Conservation (phyloP, 1,140 invertebrate species). For the Hylaeus anthracinus region DNA sequence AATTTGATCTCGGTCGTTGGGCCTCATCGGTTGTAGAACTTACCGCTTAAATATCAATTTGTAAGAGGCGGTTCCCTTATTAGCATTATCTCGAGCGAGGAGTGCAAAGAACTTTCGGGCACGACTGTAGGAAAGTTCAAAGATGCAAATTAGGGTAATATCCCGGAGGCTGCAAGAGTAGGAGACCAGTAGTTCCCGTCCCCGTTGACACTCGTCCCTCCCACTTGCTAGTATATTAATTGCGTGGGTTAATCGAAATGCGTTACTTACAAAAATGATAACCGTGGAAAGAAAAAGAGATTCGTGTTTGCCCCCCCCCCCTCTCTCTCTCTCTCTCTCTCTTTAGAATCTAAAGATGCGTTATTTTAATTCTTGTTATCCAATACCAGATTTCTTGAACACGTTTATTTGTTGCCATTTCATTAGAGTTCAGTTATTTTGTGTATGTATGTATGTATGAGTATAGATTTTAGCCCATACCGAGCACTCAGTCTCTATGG, state of each 20-base stretch:
- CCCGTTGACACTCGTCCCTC: conserved; percentile 50
- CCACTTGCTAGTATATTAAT: conserved; percentile 27
- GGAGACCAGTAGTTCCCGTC: conserved; percentile 43
- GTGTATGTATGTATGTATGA: too few relatives aligned
- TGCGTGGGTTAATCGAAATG: conserved; percentile 2
- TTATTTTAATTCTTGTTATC: too few relatives aligned
- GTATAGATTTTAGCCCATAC: too few relatives aligned
- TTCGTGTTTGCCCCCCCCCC: too few relatives aligned
- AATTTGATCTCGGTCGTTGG: conserved; percentile 43
- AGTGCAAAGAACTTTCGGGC: conserved; percentile 58
- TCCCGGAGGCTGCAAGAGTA: conserved; percentile 15
- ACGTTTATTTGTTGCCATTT: too few relatives aligned
- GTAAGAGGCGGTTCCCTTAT: conserved; percentile 62
- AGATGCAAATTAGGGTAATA: conserved; percentile 65
- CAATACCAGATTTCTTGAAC: too few relatives aligned
- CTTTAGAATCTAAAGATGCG: too few relatives aligned
- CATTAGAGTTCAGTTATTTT: too few relatives aligned
- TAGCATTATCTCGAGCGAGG: conserved; percentile 58
- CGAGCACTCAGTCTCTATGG: too few relatives aligned
- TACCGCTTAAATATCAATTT: conserved; percentile 67
- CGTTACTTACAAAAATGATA: conserved; percentile 4
- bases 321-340: too few relatives aligned
- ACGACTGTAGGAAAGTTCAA: conserved; percentile 57
- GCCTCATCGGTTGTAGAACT: conserved; percentile 60
- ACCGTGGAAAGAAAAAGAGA: conserved; percentile 1